A percentile compares a stretch with the other conserved stretches of the same genome.
phyloP scores from a whole-genome alignment of 2,888 invertebrate genomes.

The Anaspis maculata region DNA sequence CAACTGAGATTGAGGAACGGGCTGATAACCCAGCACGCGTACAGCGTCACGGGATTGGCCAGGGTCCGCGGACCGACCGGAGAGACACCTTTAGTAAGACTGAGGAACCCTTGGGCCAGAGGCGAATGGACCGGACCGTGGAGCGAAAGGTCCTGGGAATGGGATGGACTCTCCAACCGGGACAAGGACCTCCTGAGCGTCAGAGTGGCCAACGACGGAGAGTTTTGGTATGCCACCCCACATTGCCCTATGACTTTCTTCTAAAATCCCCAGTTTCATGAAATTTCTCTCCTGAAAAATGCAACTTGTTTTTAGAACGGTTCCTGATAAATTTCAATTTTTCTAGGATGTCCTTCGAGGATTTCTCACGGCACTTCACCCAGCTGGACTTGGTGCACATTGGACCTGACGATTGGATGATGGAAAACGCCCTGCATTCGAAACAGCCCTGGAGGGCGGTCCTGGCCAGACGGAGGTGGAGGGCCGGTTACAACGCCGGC shows the following conservation, averaged over 20 bases:
- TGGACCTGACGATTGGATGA: slow-evolving; percentile 69
- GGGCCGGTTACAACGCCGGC: slow-evolving; percentile 62
- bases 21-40: slow-evolving; percentile 58
- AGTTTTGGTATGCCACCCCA: slow-evolving; percentile 68
- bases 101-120: slow-evolving; percentile 59
- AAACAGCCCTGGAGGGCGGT: slow-evolving; percentile 66
- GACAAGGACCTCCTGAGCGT: slow-evolving; percentile 57
- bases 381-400: slow-evolving; percentile 65
- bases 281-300: too few species aligned
- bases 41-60: slow-evolving; percentile 63
- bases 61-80: slow-evolving; percentile 53
- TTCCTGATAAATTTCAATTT: too few species aligned
- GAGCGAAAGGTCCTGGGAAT: slow-evolving; percentile 61
- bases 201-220: slow-evolving; percentile 56
- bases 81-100: slow-evolving; percentile 52
- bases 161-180: slow-evolving; percentile 56
- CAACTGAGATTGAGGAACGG: slow-evolving; percentile 53
- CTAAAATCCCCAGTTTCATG: slow-evolving; percentile 38
- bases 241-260: slow-evolving; percentile 9
- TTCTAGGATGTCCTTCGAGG: slow-evolving; percentile 65
- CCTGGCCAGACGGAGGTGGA: slow-evolving; percentile 58
- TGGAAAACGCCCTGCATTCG: slow-evolving; percentile 57
- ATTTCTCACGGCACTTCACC: slow-evolving; percentile 58
- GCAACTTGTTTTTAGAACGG: too few species aligned
- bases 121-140: slow-evolving; percentile 66